Evolutionary conservation across 2,113 vertebrate species (phyloP).

Genomic region (Apaloderma vittatum): DNA sequence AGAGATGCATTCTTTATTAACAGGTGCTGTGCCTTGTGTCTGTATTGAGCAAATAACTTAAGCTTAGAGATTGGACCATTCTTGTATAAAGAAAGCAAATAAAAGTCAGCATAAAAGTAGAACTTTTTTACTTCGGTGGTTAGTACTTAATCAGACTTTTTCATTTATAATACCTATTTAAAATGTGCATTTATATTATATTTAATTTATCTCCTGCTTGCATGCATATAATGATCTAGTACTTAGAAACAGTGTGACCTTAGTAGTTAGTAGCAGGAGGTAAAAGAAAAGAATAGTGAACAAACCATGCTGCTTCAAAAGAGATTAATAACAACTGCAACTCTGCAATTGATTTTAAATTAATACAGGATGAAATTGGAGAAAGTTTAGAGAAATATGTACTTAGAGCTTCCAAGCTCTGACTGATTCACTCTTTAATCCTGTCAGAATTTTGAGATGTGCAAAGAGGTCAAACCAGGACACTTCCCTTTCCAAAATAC

Average conservation of each 20-base stretch:
- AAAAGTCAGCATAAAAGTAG: not conserved
- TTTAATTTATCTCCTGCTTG: slow-evolving; percentile 45
- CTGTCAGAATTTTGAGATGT: not conserved
- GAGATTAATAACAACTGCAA: not conserved
- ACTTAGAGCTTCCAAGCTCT: not conserved
- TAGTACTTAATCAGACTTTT: slow-evolving; percentile 20
- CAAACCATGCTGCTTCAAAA: not conserved
- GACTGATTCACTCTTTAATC: not conserved
- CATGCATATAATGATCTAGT: not conserved
- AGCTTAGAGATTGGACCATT: not conserved
- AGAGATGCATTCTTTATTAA: not conserved
- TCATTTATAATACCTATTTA: slow-evolving; percentile 38
- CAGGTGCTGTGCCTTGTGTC: not conserved
- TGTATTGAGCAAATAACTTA: slow-evolving; percentile 35
- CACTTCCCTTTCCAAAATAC: not conserved
- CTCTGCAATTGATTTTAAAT: not conserved
- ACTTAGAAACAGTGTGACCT: not conserved
- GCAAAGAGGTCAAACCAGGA: not conserved
- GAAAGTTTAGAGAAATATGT: not conserved
- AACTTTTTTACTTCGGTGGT: not conserved
- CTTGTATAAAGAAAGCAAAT: slow-evolving; percentile 25
- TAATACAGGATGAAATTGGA: not conserved
- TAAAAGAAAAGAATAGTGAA: not conserved
- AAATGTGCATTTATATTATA: slow-evolving; percentile 66
- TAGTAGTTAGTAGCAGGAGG: not conserved